A percentile compares a stretch with the other conserved stretches of the same genome.
These are phyloP conservation scores for Malacoctenus gilli DNA, from an alignment of 2,797 vertebrate genomes.

Conservation along the genomic window DNA sequence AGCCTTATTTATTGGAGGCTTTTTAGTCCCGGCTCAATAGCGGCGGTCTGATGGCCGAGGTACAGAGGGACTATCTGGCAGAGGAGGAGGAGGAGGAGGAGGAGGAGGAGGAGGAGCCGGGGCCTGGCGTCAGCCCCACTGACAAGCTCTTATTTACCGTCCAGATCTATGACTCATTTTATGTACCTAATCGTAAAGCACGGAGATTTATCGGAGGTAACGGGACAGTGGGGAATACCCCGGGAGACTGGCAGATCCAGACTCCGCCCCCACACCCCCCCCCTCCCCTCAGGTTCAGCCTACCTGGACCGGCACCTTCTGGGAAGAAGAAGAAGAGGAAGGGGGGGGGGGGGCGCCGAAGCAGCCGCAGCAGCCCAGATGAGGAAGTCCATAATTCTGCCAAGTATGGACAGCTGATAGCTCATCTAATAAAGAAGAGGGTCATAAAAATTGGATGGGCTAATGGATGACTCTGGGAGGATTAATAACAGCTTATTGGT, in stretches of 20 bases:
- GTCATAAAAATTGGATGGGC: constrained; percentile 71
- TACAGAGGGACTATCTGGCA: constrained; percentile 69
- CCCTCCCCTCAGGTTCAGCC: constrained; percentile 46
- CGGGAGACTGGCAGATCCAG: constrained; percentile 76
- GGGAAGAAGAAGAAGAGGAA: constrained; percentile 51
- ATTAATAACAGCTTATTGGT: constrained; percentile 77
- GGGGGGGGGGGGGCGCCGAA: too few species aligned
- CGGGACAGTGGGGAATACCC: constrained; percentile 80
- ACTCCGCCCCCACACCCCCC: constrained; percentile 13
- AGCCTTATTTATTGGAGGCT: constrained; percentile 77
- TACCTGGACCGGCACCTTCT: constrained; percentile 63
- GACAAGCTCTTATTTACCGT: constrained; percentile 86
- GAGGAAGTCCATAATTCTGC: constrained; percentile 73
- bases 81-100: constrained; percentile 65
- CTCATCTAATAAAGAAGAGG: constrained; percentile 75
- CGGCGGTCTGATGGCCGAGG: constrained; percentile 70
- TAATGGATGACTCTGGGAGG: constrained; percentile 74
- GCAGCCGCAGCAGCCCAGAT: constrained; percentile 21
- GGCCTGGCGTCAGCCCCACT: constrained; percentile 78
- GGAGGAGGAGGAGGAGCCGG: constrained; percentile 45
- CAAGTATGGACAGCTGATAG: constrained; percentile 73
- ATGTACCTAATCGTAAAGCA: constrained; percentile 87
- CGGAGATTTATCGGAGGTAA: constrained; percentile 83
- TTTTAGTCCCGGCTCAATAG: constrained; percentile 79
- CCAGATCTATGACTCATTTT: constrained; percentile 86